These are phyloP conservation scores for Syngnathus typhle DNA, from an alignment of 2,113 vertebrate species.

Conservation along the genomic window DNA sequence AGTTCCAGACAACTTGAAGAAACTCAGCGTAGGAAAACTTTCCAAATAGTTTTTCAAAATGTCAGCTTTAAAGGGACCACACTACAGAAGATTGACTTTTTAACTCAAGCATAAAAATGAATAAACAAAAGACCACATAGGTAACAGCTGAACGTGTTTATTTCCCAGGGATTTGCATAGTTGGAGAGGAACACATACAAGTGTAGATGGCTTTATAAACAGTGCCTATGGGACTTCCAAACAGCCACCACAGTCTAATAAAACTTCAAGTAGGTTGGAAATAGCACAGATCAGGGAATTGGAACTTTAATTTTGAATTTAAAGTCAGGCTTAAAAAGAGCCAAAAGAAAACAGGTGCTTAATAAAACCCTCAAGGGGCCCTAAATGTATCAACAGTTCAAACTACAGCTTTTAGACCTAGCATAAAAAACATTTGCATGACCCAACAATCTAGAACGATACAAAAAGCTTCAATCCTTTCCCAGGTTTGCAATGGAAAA, in stretches of 20 bases:
- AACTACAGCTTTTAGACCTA: neutral
- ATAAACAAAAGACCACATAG: neutral
- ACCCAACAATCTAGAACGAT: neutral
- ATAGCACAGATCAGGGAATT: neutral
- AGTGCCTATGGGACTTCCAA: slow-evolving; percentile 2
- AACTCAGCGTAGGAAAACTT: slow-evolving; percentile 13
- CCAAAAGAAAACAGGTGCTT: neutral
- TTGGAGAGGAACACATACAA: slow-evolving; percentile 20
- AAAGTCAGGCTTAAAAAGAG: neutral
- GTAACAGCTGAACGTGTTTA: slow-evolving; percentile 43
- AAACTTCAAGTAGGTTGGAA: slow-evolving; percentile 1
- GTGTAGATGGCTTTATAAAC: neutral
- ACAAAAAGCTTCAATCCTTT: neutral
- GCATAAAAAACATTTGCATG: neutral
- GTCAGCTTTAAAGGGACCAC: too few species aligned
- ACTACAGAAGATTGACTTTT: too few species aligned
- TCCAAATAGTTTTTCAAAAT: slow-evolving; percentile 10
- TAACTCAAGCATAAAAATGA: too few species aligned
- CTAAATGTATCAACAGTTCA: neutral
- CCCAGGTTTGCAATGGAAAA: neutral
- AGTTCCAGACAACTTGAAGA: slow-evolving; percentile 42
- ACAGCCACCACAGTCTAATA: slow-evolving; percentile 4
- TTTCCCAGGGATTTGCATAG: slow-evolving; percentile 61
- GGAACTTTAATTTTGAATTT: neutral
- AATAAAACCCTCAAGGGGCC: neutral